These are phyloP conservation scores for Gerris buenoi DNA, from an alignment of 1,140 invertebrate species.

Conservation along the genomic window DNA sequence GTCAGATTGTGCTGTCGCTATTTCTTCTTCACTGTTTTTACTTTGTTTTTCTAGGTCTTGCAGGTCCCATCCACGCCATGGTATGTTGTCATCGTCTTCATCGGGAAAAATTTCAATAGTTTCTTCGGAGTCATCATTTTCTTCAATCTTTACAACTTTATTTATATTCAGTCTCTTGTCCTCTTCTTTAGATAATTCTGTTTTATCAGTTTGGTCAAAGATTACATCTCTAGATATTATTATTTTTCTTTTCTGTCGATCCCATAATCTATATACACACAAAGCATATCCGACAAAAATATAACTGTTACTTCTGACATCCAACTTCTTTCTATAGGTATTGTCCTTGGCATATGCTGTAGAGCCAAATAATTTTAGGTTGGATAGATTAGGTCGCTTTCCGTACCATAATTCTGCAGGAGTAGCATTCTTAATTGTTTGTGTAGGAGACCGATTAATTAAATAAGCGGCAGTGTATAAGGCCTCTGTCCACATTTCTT, in stretches of 20 bases:
- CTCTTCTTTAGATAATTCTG: background rate
- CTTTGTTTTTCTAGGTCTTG: too few relatives aligned
- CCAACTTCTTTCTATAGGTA: slow-evolving; percentile 2
- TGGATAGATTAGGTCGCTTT: background rate
- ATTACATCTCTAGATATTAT: background rate
- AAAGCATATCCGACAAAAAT: slow-evolving; percentile 2
- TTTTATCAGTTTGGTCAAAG: background rate
- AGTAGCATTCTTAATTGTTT: background rate
- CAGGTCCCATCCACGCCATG: too few relatives aligned
- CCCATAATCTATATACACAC: background rate
- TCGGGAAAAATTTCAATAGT: too few relatives aligned
- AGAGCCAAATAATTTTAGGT: background rate
- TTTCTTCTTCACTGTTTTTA: too few relatives aligned
- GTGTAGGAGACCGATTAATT: background rate
- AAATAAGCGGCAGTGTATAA: background rate
- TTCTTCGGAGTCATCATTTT: background rate
- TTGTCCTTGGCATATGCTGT: background rate
- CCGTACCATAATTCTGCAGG: background rate
- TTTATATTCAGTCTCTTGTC: background rate
- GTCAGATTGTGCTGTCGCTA: too few relatives aligned
- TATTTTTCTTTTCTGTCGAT: background rate
- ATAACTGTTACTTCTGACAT: background rate
- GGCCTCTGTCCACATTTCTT: slow-evolving; percentile 9
- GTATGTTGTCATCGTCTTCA: too few relatives aligned
- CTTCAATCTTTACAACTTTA: background rate